phyloP scores from a whole-genome alignment of 2,113 vertebrate genomes.

The Gobiocypris rarus region DNA sequence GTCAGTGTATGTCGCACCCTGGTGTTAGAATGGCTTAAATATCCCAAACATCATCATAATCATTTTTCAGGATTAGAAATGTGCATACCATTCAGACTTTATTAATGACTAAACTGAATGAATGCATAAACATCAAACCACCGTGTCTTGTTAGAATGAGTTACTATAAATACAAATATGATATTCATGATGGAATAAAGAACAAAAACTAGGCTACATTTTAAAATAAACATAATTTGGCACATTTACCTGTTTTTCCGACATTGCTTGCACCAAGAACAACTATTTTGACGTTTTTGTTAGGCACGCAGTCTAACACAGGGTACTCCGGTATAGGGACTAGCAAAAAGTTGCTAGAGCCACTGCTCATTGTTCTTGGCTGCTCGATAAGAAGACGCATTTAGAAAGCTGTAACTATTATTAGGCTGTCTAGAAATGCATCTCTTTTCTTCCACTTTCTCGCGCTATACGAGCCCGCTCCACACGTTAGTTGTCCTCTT shows the following conservation, averaged over 20 bases:
- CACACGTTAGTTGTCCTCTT: not conserved
- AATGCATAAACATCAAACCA: not conserved
- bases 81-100: not conserved
- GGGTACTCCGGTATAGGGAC: constrained; percentile 91
- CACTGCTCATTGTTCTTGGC: constrained; percentile 82
- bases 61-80: not conserved
- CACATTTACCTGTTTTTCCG: constrained; percentile 86
- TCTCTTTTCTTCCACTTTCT: constrained; percentile 21
- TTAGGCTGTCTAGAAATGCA: not conserved
- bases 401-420: constrained; percentile 51
- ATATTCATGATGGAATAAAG: not conserved
- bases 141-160: not conserved
- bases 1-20: constrained; percentile 17
- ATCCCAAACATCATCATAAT: not conserved
- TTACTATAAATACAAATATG: not conserved
- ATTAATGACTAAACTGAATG: not conserved
- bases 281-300: constrained; percentile 89
- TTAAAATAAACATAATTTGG: not conserved
- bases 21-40: not conserved
- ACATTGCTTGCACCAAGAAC: constrained; percentile 88
- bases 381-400: constrained; percentile 75
- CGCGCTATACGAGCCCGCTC: not conserved
- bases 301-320: constrained; percentile 81
- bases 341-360: constrained; percentile 87
- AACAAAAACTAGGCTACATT: too few species aligned